Percentiles rank a stretch among this genome's conserved stretches.
phyloP scores from a whole-genome alignment of 2,113 vertebrate species.

The Eidolon helvum region DNA sequence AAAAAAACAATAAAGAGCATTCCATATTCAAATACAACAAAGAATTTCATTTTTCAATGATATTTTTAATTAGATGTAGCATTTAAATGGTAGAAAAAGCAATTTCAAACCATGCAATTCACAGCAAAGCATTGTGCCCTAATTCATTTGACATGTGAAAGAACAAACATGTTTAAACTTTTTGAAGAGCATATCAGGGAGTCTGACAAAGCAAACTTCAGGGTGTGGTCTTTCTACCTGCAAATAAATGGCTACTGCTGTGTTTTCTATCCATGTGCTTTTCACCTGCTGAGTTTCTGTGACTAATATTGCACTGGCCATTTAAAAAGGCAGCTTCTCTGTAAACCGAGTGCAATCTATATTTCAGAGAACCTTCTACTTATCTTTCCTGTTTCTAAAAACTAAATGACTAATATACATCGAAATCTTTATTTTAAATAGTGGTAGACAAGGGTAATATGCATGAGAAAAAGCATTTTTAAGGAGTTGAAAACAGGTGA shows the following conservation, averaged over 20 bases:
- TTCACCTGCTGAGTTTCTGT: neutral
- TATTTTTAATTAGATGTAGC: neutral
- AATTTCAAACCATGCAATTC: neutral
- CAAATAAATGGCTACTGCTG: neutral
- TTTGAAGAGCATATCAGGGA: neutral
- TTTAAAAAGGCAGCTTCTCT: neutral
- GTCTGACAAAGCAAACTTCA: slow-evolving; percentile 17
- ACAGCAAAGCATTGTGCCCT: neutral
- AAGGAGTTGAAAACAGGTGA: neutral
- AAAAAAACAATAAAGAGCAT: neutral
- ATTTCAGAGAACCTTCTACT: neutral
- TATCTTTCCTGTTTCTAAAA: neutral
- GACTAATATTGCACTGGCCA: neutral
- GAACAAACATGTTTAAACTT: slow-evolving; percentile 5
- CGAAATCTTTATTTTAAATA: neutral
- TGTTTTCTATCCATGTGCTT: neutral
- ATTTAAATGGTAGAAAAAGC: neutral
- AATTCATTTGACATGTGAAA: neutral
- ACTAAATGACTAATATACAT: neutral
- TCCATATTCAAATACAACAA: neutral
- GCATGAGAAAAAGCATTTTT: neutral
- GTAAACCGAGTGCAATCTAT: neutral
- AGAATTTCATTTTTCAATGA: neutral
- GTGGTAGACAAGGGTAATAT: neutral
- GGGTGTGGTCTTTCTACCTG: neutral